Base-by-base conservation (phyloP, 2,797 vertebrate species). In the Schizothorax lantsangensis region DNA sequence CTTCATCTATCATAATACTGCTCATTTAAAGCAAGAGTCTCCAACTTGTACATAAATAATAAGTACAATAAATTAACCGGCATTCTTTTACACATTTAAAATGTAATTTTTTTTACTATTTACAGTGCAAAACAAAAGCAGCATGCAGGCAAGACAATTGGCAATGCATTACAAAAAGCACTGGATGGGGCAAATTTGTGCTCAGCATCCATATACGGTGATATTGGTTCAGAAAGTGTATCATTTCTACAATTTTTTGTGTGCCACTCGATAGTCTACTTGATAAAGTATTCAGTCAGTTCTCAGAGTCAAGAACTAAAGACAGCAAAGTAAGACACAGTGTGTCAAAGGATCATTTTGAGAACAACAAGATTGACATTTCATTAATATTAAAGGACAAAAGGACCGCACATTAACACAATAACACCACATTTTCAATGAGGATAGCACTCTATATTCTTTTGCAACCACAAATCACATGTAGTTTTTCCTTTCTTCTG, bases 111-210 rank as follows among this genome's bases (percentile, higher is more conserved):
- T n/a, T n/a, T n/a, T n/a, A 88, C 90, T 92, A 95, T 96, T 91
- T 95, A 96, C 94, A 96, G 91, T 91, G 90, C 90, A 85, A 90
- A 93, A 93, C 69, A 79, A 89, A 94, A 94, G 93, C 93, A 94
- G 95, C 95, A 96, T 96, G 95, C 96, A 95, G 91, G 91, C 92
- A 92, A 93, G 92, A 95, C 93, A 87, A 90, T 59, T 87, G 74
- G 83, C 89, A 81, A 87, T 92, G 90, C 92, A 91, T 93, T 92
- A 93, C 91, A 92, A 91, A 94, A 93, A 87, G 89, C 80, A 88
- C 30, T 71, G 81, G 62, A 79, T 52, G 73, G 52, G 59, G 77
- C 72, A 73, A 75, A 88, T 85, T 91, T 93, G 91, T 92, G 92
- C 91, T 91, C 89, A 91, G 90, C 30, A 80, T 89, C 90, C 90